These are phyloP conservation scores for Drosophila simulans DNA, from an alignment of 1,140 invertebrate species.

Conservation along the genomic window DNA sequence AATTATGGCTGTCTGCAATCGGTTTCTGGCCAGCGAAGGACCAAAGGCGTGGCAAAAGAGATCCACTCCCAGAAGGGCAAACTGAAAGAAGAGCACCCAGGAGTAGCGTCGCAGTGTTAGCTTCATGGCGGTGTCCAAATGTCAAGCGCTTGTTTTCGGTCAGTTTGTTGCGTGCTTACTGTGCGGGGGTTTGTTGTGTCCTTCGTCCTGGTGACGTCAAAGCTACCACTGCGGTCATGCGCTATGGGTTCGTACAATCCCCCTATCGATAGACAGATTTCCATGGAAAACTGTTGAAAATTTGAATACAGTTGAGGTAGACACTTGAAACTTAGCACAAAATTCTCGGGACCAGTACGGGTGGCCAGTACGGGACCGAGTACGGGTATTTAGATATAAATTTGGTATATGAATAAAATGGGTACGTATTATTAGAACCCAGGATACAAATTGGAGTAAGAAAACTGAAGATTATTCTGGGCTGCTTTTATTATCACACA, in stretches of 20 bases:
- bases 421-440: no score
- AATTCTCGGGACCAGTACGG: no score
- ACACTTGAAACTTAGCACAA: no score
- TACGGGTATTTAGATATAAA: no score
- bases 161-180: conserved; percentile 15
- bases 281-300: background rate
- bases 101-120: conserved; percentile 75
- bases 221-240: conserved; percentile 49
- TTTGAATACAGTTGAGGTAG: no score
- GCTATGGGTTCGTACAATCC: background rate
- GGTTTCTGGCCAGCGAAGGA: conserved; percentile 50
- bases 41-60: conserved; percentile 80
- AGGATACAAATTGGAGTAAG: no score
- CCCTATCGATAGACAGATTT: conserved; percentile 37
- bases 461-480: no score
- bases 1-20: conserved; percentile 71
- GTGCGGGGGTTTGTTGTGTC: conserved; percentile 44
- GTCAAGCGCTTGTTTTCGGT: background rate
- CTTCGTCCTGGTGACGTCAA: conserved; percentile 74
- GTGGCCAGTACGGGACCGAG: no score
- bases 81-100: conserved; percentile 66
- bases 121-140: conserved; percentile 61
- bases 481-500: conserved; percentile 16
- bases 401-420: no score
- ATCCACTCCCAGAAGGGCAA: conserved; percentile 62